A percentile compares a stretch with the other conserved stretches of the same genome.
These are phyloP conservation scores for Poecilia velifera DNA, from an alignment of 2,797 vertebrate genomes.

Conservation along the genomic window DNA sequence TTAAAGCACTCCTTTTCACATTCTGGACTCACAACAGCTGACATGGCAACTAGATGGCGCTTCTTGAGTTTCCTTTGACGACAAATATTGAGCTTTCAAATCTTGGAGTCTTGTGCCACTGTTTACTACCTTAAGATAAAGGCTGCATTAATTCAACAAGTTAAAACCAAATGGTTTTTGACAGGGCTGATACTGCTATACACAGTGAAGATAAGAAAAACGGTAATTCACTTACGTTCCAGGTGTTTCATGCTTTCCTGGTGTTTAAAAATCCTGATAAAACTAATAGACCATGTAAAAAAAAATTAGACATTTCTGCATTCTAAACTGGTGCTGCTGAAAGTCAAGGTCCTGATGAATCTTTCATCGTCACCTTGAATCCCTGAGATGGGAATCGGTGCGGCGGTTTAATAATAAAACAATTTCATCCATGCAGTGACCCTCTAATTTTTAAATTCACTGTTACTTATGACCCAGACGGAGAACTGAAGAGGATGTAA, in stretches of 20 bases:
- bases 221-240: background rate
- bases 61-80: background rate
- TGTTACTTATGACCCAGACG: conserved; percentile 34
- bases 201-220: background rate
- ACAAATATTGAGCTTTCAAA: background rate
- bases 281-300: background rate
- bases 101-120: background rate
- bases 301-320: background rate
- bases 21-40: background rate
- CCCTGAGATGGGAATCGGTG: conserved; percentile 27
- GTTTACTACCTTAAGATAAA: background rate
- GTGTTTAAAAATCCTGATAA: background rate
- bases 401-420: conserved; percentile 52
- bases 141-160: background rate
- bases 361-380: conserved; percentile 37
- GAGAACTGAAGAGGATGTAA: conserved; percentile 35
- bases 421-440: conserved; percentile 20
- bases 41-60: too few species aligned
- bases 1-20: background rate
- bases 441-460: conserved; percentile 35
- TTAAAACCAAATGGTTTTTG: background rate
- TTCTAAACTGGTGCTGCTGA: conserved; percentile 21
- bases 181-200: background rate
- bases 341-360: conserved; percentile 18
- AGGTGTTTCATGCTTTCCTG: background rate